Percentiles rank a stretch among this genome's conserved stretches.
Conservation (phyloP, 2,113 vertebrate genomes). For the Scomber scombrus region DNA sequence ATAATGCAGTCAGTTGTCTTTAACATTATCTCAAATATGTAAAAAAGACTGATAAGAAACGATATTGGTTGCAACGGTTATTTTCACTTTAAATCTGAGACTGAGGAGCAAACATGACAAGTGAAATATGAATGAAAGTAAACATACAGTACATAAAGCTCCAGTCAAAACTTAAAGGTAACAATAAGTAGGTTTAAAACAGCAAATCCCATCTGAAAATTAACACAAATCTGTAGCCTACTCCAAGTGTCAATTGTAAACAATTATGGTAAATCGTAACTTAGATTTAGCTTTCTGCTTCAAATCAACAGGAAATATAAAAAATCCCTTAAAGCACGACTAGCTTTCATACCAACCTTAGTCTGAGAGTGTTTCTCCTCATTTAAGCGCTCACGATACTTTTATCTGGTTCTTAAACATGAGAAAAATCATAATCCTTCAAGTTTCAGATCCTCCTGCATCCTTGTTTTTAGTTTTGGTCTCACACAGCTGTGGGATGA, state of each 20-base stretch:
- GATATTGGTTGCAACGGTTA: no score
- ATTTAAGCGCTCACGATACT: background rate
- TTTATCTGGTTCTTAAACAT: background rate
- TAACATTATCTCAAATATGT: no score
- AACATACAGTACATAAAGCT: background rate
- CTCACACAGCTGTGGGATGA: background rate
- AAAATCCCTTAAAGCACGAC: background rate
- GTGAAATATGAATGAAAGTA: background rate
- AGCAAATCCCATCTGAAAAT: no score
- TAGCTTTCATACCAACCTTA: background rate
- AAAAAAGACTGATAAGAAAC: no score
- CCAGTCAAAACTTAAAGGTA: no score
- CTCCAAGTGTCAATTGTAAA: no score
- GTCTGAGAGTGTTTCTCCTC: no score
- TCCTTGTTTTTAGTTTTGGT: constrained; percentile 25
- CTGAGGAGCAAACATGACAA: background rate
- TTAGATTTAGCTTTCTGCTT: background rate
- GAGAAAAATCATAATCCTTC: accelerated
- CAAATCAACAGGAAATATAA: background rate
- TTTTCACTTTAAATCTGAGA: no score
- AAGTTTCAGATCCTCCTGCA: constrained; percentile 1
- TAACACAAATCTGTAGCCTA: no score
- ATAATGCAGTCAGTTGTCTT: no score
- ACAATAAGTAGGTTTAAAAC: no score
- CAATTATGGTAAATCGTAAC: no score